These are phyloP conservation scores for Adelphocoris suturalis DNA, from an alignment of 2,888 invertebrate genomes.

Conservation along the genomic window DNA sequence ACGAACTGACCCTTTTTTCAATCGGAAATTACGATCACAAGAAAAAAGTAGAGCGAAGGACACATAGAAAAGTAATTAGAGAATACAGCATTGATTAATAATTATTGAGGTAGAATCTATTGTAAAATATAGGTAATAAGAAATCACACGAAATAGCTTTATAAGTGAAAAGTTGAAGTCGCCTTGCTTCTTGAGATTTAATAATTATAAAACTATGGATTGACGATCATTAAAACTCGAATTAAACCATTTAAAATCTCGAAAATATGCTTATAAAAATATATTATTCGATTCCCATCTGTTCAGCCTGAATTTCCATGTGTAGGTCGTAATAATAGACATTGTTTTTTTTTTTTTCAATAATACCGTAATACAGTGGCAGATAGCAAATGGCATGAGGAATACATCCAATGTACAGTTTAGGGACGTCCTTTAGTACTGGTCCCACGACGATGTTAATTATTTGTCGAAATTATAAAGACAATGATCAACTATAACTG, in stretches of 20 bases:
- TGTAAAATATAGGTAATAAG: too few species aligned
- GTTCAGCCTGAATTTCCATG: conserved; percentile 18
- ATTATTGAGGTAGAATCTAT: too few species aligned
- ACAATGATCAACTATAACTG: not conserved
- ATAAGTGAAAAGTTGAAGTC: too few species aligned
- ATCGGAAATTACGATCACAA: not conserved
- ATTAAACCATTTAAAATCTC: too few species aligned
- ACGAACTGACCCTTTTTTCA: not conserved
- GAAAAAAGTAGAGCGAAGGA: too few species aligned
- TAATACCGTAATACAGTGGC: not conserved
- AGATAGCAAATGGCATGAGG: not conserved
- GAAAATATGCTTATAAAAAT: not conserved
- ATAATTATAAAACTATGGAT: too few species aligned
- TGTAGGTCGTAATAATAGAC: not conserved
- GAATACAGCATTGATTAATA: too few species aligned
- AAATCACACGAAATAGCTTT: too few species aligned
- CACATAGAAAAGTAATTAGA: too few species aligned
- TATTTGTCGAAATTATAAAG: not conserved
- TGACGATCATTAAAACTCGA: too few species aligned
- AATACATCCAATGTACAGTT: too few species aligned
- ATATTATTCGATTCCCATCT: not conserved
- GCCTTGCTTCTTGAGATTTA: too few species aligned
- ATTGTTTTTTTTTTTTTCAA: not conserved
- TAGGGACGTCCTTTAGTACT: not conserved
- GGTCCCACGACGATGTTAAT: not conserved